Evolutionary conservation across 2,797 vertebrate genomes (phyloP), one percentile per base, ranked within the genome.

Genomic region (Enteromius anoplus): DNA sequence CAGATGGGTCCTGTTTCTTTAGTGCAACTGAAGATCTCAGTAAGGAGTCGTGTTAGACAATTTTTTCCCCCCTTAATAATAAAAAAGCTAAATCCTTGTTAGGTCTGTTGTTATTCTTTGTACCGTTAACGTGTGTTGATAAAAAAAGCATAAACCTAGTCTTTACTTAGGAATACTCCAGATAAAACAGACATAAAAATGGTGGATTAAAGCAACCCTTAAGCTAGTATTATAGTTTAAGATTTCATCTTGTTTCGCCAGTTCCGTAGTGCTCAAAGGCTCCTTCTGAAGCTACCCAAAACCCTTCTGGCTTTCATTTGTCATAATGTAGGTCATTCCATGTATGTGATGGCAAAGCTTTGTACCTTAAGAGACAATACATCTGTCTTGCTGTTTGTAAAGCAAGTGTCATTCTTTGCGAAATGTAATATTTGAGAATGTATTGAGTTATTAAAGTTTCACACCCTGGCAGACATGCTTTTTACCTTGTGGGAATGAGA

Each of bases 331-430:
- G 3, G 8, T 34, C 37, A 55, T 64, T 37, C 23, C n/a, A n/a
- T 75, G 58, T 53, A 8, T 75, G 51, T 8, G n/a, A 40, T n/a
- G 80, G 75, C 45, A 75, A 75, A 21, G 40, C 19, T 65, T 49
- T 10, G 23, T 65, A 55, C 47, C 4, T 65, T 26, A 11, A 68
- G 21, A 68, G 32, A 37, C 5, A 49, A 23, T 10, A 64, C 62
- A 26, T 3, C n/a, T 10, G 10, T 26, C 2, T 29, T 62, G 55
- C 37, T 55, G 47, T 47, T 62, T 81, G 53, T 73, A 51, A 71
- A 42, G 53, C 37, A 26, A 40, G 5, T 62, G 42, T 62, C 42
- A 64, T 81, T 49, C 5, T 71, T 26, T 58, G 37, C 17, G 32
- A 70, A 47, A 80, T 71, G 29, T 49, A 60, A 65, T 26, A 34